Evolutionary conservation across 1,140 invertebrate species (phyloP).

Genomic region (Bicyclus anynana): DNA sequence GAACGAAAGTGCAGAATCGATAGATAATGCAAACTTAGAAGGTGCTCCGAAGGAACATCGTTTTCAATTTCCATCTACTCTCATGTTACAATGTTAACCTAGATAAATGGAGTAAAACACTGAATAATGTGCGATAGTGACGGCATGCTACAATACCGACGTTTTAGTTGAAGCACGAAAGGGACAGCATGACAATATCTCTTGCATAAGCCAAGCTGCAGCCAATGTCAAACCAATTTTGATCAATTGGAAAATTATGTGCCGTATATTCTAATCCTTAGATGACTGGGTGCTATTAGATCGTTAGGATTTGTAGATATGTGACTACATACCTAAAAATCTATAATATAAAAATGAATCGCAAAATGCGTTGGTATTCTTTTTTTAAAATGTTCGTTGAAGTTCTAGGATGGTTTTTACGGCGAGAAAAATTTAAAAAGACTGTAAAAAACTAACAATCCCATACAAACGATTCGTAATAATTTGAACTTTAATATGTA

Average conservation of each 20-base stretch:
- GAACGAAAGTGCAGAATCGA: conserved; percentile 18
- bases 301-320: background rate
- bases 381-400: too few species aligned
- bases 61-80: conserved; percentile 28
- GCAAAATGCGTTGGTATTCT: too few species aligned
- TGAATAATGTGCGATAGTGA: conserved; percentile 9
- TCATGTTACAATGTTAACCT: conserved; percentile 26
- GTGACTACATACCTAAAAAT: too few species aligned
- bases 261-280: conserved; percentile 28
- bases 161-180: background rate
- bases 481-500: too few species aligned
- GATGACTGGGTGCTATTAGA: conserved; percentile 15
- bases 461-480: too few species aligned
- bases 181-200: background rate
- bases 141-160: background rate
- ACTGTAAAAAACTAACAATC: too few species aligned
- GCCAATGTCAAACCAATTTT: conserved; percentile 42
- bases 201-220: conserved; percentile 14
- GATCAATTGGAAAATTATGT: conserved; percentile 39
- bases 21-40: conserved; percentile 22
- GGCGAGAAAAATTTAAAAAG: too few species aligned
- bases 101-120: conserved; percentile 25
- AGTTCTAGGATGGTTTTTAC: too few species aligned
- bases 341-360: too few species aligned
- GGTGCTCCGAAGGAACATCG: conserved; percentile 25